A percentile compares a stretch with the other conserved stretches of the same genome.
phyloP scores from a whole-genome alignment of 2,888 invertebrate genomes.

The Leptinotarsa peninsularis region DNA sequence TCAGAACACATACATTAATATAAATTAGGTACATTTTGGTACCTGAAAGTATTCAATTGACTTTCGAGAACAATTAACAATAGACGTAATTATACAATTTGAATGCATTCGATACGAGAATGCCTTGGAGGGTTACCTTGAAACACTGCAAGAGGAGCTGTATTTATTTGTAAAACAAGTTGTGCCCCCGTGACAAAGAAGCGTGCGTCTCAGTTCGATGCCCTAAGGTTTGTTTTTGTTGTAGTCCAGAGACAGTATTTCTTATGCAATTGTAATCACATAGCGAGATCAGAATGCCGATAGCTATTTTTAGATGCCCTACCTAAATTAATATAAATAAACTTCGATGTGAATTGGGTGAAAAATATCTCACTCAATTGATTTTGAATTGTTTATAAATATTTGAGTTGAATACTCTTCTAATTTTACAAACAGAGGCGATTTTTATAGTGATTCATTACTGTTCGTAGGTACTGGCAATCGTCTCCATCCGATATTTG shows the following conservation, averaged over 20 bases:
- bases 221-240: constrained; percentile 37
- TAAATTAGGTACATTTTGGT: background rate
- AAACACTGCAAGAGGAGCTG: constrained; percentile 22
- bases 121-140: background rate
- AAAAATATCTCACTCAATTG: constrained; percentile 14
- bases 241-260: constrained; percentile 22
- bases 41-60: background rate
- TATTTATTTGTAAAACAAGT: constrained; percentile 39
- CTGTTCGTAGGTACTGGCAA: background rate
- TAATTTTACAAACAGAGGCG: background rate
- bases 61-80: background rate
- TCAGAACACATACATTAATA: background rate
- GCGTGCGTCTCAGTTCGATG: constrained; percentile 36
- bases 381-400: constrained; percentile 16
- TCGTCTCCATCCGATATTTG: background rate
- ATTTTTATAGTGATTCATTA: background rate
- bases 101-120: constrained; percentile 4
- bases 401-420: constrained; percentile 7
- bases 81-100: background rate
- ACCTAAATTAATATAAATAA: constrained; percentile 26
- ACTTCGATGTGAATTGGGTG: constrained; percentile 19
- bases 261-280: constrained; percentile 36
- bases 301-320: constrained; percentile 22
- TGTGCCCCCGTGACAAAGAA: constrained; percentile 41
- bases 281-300: constrained; percentile 22